phyloP scores from a whole-genome alignment of 1,140 invertebrate species.

The Charaxes varanes region DNA sequence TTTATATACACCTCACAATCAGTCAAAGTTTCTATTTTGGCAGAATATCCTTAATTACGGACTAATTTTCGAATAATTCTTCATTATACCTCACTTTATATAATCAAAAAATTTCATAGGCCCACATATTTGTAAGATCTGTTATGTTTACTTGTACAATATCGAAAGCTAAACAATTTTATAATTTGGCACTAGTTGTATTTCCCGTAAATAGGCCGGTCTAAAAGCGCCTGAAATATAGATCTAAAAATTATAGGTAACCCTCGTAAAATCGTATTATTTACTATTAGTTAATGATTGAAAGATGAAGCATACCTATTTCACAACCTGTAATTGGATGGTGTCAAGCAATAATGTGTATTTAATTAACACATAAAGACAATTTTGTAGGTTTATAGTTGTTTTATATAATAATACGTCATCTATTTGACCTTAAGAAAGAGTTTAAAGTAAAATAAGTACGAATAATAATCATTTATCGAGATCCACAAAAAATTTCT shows the following conservation, averaged over 20 bases:
- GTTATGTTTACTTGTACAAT: constrained; percentile 22
- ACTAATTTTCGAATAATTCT: constrained; percentile 16
- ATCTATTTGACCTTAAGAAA: too few species aligned
- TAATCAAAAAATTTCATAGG: constrained; percentile 22
- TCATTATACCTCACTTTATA: constrained; percentile 9
- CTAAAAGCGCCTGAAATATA: constrained; percentile 48
- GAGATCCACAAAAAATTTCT: too few species aligned
- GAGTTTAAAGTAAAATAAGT: too few species aligned
- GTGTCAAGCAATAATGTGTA: too few species aligned
- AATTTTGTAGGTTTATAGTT: too few species aligned
- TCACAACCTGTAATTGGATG: constrained; percentile 58
- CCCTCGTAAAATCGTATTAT: constrained; percentile 22
- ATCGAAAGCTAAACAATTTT: constrained; percentile 39
- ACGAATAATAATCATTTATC: too few species aligned
- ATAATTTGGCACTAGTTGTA: constrained; percentile 45
- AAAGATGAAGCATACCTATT: constrained; percentile 36
- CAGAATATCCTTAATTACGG: constrained; percentile 47
- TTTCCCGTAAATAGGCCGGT: constrained; percentile 49
- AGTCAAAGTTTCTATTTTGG: constrained; percentile 68
- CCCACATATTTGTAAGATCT: constrained; percentile 15
- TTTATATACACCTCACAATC: constrained; percentile 71
- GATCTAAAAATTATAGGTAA: constrained; percentile 12
- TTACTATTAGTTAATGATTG: constrained; percentile 13
- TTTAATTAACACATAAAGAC: too few species aligned
- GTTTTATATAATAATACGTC: too few species aligned